Base-by-base conservation (phyloP, 2,797 vertebrate species). In the Otus scops region DNA sequence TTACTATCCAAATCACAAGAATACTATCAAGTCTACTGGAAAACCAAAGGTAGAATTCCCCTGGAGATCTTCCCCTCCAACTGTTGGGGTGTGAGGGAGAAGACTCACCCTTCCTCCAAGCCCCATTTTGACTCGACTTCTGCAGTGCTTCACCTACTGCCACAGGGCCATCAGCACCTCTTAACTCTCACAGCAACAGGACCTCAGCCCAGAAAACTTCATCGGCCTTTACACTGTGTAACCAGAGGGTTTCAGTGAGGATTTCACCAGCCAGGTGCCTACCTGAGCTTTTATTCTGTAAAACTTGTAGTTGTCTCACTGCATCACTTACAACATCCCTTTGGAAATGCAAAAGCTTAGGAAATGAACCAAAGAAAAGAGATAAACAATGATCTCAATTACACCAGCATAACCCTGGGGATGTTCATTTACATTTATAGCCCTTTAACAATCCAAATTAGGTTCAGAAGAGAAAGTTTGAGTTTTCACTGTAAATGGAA, bases 201-300 rank as follows among this genome's bases (percentile, higher is more conserved):
- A 27, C 23, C 34, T 64, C 2, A 1, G 47, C 67, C 59, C 61
- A 3, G 24, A 63, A 59, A 57, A 11, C 3, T 22, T 41, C 9
- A 1, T 2, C 3, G 4, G 8, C 21, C 73, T 69, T 34, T 23
- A 8, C 0, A 1, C 7, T 15, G 50, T 57, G 34, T 28, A 13
- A 10, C 18, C 26, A 41, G 36, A 5, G 0, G 1, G 4, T 14
- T 60, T 50, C 38, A 1, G 1, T 38, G 47, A 34, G 36, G 50
- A 14, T 84, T 71, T 32, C 57, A 26, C 4, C 3, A 3, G 11
- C 68, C 7, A 1, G 0, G 5, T 64, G 21, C 45, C 65, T 43
- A 16, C 68, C 43, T 53, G 51, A 67, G 56, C n/a, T 78, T 86
- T 59, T 12, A 16, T 28, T 81, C 45, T 27, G 43, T n/a, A 12